Evolutionary conservation across 2,888 invertebrate genomes (phyloP).

Genomic region (Tetragonula carbonaria): DNA sequence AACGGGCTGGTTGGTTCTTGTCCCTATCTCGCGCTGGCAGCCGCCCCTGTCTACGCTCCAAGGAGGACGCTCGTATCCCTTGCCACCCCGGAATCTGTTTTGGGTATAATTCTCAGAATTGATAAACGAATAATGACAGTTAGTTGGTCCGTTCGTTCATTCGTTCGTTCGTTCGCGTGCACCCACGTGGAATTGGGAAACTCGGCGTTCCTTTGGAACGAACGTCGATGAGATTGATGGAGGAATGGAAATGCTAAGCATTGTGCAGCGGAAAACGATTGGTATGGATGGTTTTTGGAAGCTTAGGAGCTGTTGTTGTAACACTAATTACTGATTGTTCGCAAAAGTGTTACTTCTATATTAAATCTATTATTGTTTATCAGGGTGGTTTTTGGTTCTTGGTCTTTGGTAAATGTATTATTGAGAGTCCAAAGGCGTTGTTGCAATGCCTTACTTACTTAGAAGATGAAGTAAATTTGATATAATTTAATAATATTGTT

Average conservation of each 20-base stretch:
- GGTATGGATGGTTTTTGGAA: not conserved
- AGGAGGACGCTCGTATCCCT: conserved; percentile 33
- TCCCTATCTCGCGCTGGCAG: conserved; percentile 57
- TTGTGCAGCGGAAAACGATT: not conserved
- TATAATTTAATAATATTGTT: no score
- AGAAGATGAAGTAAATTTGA: no score
- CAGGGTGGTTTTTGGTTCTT: no score
- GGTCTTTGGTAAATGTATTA: no score
- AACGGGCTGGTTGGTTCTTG: conserved; percentile 38
- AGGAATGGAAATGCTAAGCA: not conserved
- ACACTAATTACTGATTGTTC: no score
- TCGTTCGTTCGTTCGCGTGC: not conserved
- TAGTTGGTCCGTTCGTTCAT: not conserved
- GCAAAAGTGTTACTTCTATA: no score
- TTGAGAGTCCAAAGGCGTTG: no score
- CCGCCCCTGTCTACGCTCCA: conserved; percentile 35
- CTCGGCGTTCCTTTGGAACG: not conserved
- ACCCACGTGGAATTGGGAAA: no score
- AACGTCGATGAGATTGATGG: conserved; percentile 3
- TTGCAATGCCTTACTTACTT: no score
- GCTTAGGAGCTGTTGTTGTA: not conserved
- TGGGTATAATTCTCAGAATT: conserved; percentile 34
- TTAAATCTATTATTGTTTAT: no score
- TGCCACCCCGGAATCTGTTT: conserved; percentile 9
- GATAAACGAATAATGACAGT: conserved; percentile 37